These are phyloP conservation scores for Hybognathus amarus DNA, from an alignment of 2,797 vertebrate species.

Conservation along the genomic window DNA sequence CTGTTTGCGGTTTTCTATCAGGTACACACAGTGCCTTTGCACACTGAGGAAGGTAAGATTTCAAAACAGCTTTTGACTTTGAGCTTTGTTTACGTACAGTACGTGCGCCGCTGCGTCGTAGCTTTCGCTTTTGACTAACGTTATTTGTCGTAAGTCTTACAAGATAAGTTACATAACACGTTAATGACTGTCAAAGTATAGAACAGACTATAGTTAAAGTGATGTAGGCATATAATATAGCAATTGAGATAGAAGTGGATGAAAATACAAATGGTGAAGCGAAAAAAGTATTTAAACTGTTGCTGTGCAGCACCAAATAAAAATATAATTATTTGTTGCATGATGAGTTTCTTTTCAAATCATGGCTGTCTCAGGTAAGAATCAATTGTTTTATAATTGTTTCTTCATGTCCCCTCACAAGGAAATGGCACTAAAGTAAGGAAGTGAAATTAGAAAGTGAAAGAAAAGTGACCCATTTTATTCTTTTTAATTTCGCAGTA, in stretches of 20 bases:
- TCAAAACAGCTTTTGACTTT: not conserved
- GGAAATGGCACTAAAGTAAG: not conserved
- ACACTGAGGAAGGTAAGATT: slow-evolving; percentile 24
- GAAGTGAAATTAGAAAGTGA: slow-evolving; percentile 15
- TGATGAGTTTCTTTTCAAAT: slow-evolving; percentile 74
- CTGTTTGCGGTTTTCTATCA: slow-evolving; percentile 1
- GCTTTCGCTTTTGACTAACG: slow-evolving; percentile 18
- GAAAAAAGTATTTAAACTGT: not conserved
- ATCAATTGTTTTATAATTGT: not conserved
- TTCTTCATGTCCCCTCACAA: not conserved
- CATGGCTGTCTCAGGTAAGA: slow-evolving; percentile 74
- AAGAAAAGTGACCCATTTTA: not conserved
- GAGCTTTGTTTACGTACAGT: not conserved
- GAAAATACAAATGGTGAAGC: not conserved
- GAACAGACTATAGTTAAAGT: not conserved
- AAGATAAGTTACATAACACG: not conserved
- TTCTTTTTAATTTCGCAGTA: slow-evolving; percentile 60
- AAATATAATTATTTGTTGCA: slow-evolving; percentile 61
- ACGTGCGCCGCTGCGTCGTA: not conserved
- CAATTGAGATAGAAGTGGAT: not conserved
- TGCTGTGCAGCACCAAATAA: not conserved
- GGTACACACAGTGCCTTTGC: not conserved
- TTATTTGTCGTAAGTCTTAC: not conserved
- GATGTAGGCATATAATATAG: not conserved
- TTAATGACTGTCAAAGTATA: not conserved